A percentile compares a stretch with the other conserved stretches of the same genome.
phyloP scores from a whole-genome alignment of 1,140 invertebrate species.

The Drosophila pruinosa region DNA sequence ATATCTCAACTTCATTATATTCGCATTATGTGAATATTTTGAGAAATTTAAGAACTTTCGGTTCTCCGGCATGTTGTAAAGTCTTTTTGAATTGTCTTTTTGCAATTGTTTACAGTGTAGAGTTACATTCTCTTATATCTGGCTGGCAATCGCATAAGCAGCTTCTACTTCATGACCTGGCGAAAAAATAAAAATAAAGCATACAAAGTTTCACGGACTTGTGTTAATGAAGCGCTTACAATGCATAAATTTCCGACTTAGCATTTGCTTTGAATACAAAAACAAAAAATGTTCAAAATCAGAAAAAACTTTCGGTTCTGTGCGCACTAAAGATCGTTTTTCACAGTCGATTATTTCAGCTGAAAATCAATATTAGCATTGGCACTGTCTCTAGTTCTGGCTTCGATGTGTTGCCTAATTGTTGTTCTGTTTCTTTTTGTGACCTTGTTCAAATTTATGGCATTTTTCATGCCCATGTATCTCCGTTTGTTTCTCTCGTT shows the following conservation, averaged over 20 bases:
- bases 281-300: no score
- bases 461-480: constrained; percentile 44
- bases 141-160: constrained; percentile 17
- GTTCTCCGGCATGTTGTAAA: neutral
- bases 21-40: neutral
- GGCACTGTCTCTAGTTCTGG: constrained; percentile 5
- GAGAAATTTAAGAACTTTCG: neutral
- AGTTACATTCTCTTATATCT: constrained; percentile 26
- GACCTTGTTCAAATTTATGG: constrained; percentile 78
- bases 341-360: constrained; percentile 41
- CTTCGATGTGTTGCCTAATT: constrained; percentile 57
- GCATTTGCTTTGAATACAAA: constrained; percentile 10
- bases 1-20: neutral
- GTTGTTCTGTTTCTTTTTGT: constrained; percentile 55
- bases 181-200: neutral
- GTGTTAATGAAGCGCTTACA: constrained; percentile 69
- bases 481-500: neutral
- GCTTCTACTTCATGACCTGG: constrained; percentile 11
- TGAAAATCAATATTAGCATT: constrained; percentile 63
- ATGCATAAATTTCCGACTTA: constrained; percentile 32
- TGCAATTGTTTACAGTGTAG: constrained; percentile 17
- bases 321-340: constrained; percentile 7
- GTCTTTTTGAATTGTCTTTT: neutral
- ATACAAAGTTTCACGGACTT: constrained; percentile 39
- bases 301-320: constrained; percentile 33